These are phyloP conservation scores for Pao palembangensis DNA, from an alignment of 2,113 vertebrate species.

Conservation along the genomic window DNA sequence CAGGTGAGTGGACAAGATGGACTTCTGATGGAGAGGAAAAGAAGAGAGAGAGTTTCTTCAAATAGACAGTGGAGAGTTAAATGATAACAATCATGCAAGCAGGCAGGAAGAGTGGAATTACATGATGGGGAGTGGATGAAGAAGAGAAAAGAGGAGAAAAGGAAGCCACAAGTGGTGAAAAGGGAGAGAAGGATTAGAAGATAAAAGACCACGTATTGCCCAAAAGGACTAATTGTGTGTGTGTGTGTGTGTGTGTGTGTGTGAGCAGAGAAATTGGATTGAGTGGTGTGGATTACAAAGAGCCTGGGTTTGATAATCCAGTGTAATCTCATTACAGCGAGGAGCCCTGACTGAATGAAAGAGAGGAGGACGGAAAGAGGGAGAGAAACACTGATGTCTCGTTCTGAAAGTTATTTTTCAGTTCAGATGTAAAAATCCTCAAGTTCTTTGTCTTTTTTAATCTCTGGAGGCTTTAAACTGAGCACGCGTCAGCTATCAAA, in stretches of 20 bases:
- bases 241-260: slow-evolving; percentile 28
- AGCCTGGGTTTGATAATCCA: slow-evolving; percentile 57
- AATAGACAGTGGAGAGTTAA: too few relatives aligned
- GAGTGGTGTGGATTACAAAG: slow-evolving; percentile 66
- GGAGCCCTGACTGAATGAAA: slow-evolving; percentile 46
- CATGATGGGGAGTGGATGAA: neutral
- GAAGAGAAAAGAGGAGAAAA: neutral
- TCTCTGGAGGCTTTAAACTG: too few relatives aligned
- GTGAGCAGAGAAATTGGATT: slow-evolving; percentile 59
- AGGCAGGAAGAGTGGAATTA: neutral
- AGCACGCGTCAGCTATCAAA: too few relatives aligned
- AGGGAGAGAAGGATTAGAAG: slow-evolving; percentile 38
- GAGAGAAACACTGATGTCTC: neutral
- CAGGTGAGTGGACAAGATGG: neutral
- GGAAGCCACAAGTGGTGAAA: neutral
- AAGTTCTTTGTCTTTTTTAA: too few relatives aligned
- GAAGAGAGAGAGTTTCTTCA: neutral
- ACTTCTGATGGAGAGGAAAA: neutral
- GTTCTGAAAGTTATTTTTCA: too few relatives aligned
- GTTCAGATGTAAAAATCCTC: too few relatives aligned
- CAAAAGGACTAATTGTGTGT: slow-evolving; percentile 35
- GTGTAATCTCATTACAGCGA: slow-evolving; percentile 67
- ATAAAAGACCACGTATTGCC: slow-evolving; percentile 23
- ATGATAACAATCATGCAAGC: too few relatives aligned
- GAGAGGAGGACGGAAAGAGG: neutral